A percentile compares a stretch with the other conserved stretches of the same genome.
These are phyloP conservation scores for Grapholita molesta DNA, from an alignment of 1,140 invertebrate genomes.

Conservation along the genomic window DNA sequence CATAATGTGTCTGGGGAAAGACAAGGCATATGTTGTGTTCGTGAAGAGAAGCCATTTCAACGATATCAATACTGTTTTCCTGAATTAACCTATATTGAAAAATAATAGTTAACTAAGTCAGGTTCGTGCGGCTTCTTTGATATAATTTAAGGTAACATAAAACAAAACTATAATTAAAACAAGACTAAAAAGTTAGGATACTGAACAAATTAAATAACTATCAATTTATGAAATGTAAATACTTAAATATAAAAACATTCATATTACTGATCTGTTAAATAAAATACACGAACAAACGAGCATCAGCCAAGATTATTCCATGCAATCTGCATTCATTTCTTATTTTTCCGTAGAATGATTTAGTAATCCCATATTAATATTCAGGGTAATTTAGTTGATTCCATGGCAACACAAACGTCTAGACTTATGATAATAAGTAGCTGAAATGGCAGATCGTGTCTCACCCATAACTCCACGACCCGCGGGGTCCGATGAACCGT, in stretches of 20 bases:
- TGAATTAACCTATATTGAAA: neutral
- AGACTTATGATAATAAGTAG: slow-evolving; percentile 54
- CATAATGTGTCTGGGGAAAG: neutral
- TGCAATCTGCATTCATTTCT: too few species aligned
- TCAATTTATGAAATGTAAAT: too few species aligned
- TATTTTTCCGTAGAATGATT: neutral
- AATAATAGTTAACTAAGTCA: too few species aligned
- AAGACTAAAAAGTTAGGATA: too few species aligned
- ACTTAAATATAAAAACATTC: too few species aligned
- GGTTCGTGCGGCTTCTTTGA: too few species aligned
- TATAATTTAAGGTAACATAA: too few species aligned
- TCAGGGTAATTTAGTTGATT: neutral
- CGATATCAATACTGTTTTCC: neutral
- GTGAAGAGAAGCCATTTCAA: neutral
- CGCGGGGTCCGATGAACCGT: slow-evolving; percentile 64
- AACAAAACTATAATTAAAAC: too few species aligned
- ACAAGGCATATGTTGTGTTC: neutral
- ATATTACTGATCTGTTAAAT: too few species aligned
- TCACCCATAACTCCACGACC: slow-evolving; percentile 35
- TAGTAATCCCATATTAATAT: neutral
- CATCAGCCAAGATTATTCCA: too few species aligned
- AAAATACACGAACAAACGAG: too few species aligned
- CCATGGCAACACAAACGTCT: slow-evolving; percentile 33
- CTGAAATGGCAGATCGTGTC: slow-evolving; percentile 36
- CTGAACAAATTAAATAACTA: too few species aligned